Base-by-base conservation (phyloP, 2,797 vertebrate species). In the Ptychobarbus kaznakovi region DNA sequence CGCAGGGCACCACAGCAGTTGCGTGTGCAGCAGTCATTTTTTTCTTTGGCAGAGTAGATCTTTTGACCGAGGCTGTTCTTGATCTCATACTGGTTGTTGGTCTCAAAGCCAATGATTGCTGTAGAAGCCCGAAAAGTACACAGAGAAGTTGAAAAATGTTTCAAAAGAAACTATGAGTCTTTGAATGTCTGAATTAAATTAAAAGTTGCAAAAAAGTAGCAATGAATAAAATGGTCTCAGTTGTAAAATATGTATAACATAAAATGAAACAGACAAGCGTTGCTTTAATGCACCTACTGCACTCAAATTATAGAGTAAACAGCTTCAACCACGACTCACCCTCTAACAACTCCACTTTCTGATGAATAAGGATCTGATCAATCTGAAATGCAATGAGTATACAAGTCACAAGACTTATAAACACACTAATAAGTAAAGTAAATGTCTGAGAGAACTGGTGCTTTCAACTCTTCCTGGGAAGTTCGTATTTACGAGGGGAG, bases 361-460 rank as follows among this genome's bases (percentile, higher is more conserved):
- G 97, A 86, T 97, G 97, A 89, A 97, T 96, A 84, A 97, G 92
- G 83, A 97, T 89, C 90, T 97, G 97, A 91, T 97, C 97, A 32
- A 97, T 93, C 97, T 97, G 86, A 86, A 92, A 89, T 40, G 16
- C 35, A 44, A n/a, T 86, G 18, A 25, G 3, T 15, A 77, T 28
- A 11, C 28, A n/a, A 56, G 61, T 88, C 87, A 75, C 51, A 73
- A 82, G 3, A 73, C 18, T 8, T 22, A 38, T 42, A 40, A 38
- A 69, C 20, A 40, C 18, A 22, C 18, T 12, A 11, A 20, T 22
- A 20, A 11, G 2, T 25, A 20, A 68, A 42, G 25, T 18, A 49
- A 1, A 73, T n/a, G 68, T 6, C 38, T 20, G 46, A 51, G 18
- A 35, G 5, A 61, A 61, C 58, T 13, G 58, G 4, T 13, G 11